Percentiles rank a stretch among this genome's conserved stretches.
These are phyloP conservation scores for Philereme vetulata DNA, from an alignment of 2,888 invertebrate genomes.

Conservation along the genomic window DNA sequence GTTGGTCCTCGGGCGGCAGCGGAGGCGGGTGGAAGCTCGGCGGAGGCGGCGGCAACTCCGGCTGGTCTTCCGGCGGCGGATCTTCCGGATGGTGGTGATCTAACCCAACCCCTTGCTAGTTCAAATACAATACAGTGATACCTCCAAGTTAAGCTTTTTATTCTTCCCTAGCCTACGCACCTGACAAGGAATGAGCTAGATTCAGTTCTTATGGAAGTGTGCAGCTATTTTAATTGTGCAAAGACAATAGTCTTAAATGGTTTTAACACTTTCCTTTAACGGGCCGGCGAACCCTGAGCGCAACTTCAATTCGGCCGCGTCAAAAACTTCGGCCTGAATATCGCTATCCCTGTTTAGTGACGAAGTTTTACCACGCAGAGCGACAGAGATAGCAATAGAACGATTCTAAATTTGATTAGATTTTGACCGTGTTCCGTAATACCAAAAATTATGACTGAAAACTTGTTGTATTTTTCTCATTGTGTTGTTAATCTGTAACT, in stretches of 20 bases:
- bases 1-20: conserved; percentile 33
- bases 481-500: too few relatives aligned
- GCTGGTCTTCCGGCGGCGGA: conserved; percentile 39
- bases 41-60: conserved; percentile 44
- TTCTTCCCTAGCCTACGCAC: not conserved
- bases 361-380: too few relatives aligned
- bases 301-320: too few relatives aligned
- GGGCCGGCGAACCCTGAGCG: too few relatives aligned
- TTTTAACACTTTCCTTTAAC: not conserved
- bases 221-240: not conserved
- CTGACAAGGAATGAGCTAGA: not conserved
- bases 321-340: too few relatives aligned
- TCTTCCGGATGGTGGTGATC: conserved; percentile 72
- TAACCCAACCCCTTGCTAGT: conserved; percentile 42
- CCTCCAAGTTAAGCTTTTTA: conserved; percentile 42
- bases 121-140: conserved; percentile 67
- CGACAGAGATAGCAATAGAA: too few relatives aligned
- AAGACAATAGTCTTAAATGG: not conserved
- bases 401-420: too few relatives aligned
- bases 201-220: not conserved
- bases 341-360: too few relatives aligned
- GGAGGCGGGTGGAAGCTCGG: conserved; percentile 47
- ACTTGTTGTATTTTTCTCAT: too few relatives aligned
- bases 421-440: too few relatives aligned
- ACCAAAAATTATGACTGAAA: too few relatives aligned